Base-by-base conservation (phyloP, 2,797 vertebrate species). In the Oreochromis grahami region DNA sequence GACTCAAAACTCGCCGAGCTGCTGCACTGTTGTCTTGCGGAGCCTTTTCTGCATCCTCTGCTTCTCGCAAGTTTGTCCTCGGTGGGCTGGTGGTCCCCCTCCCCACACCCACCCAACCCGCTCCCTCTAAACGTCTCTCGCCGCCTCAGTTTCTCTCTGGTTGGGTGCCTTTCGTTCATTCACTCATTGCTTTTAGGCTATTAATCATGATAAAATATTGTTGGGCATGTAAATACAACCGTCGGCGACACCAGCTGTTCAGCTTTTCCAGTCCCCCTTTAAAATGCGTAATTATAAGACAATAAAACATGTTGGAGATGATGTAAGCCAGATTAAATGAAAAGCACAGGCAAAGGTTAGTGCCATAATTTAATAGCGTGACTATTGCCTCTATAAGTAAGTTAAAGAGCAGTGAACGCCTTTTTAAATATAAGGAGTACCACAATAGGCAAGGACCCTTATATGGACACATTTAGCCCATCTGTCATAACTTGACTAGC, bases 41-140 rank as follows among this genome's bases (percentile, higher is more conserved):
- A 91, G 90, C 91, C 88, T 90, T 78, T 79, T 90, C 89, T 93
- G 91, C 90, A 90, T 85, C 84, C 89, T 87, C 90, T 84, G 88
- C 90, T 93, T 86, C 86, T 90, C 29, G 78, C 89, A 94, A 95
- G 93, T 95, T 94, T 91, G 82, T 90, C 85, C 76, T 88, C 83
- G 17, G 36, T 82, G 84, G 60, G 86, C 77, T 89, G 82, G 52
- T 86, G 78, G 34, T 86, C 82, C 89, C 84, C 77, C 76, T 87
- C 80, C 80, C 50, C 87, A 76, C 77, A 68, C 36, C 77, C 82
- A 58, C 77, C 76, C 88, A 58, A 79, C 65, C 38, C 65, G 14
- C n/a, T 24, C 65, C n/a, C 65, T 53, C 86, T 85, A 51, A 79
- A 81, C 83, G 60, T 81, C 74, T 51, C 29, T 80, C 77, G 77